A percentile compares a stretch with the other conserved stretches of the same genome.
Conservation (phyloP, 2,113 vertebrate genomes). For the Puma concolor region DNA sequence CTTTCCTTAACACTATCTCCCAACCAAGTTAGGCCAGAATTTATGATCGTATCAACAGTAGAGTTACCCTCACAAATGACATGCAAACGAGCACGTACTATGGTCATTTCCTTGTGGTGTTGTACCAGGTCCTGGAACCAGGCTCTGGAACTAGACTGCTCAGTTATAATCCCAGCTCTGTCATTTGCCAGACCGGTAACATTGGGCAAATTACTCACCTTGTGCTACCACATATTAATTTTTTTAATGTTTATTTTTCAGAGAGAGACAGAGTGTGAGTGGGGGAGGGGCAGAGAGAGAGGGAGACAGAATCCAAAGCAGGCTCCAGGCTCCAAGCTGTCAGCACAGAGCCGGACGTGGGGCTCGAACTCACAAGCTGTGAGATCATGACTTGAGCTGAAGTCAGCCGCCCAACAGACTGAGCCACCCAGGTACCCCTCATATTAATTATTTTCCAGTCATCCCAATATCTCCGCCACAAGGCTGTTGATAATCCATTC, state of each 20-base stretch:
- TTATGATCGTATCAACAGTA: not conserved
- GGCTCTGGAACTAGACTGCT: not conserved
- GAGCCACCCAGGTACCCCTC: too few relatives aligned
- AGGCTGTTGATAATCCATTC: not conserved
- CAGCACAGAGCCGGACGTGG: too few relatives aligned
- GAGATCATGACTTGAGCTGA: too few relatives aligned
- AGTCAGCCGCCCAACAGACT: too few relatives aligned
- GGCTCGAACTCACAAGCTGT: too few relatives aligned
- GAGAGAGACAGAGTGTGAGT: too few relatives aligned
- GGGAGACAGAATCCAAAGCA: too few relatives aligned
- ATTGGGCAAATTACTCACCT: not conserved
- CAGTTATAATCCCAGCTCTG: not conserved
- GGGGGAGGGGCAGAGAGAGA: too few relatives aligned
- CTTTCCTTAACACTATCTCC: not conserved
- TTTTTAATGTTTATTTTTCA: not conserved
- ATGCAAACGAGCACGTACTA: not conserved
- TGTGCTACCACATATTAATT: not conserved
- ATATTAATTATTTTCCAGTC: not conserved
- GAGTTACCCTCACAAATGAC: not conserved
- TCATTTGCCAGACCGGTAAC: not conserved
- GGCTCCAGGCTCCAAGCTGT: too few relatives aligned
- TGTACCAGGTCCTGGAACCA: fast-evolving
- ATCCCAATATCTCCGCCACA: not conserved
- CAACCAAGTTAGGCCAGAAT: not conserved
- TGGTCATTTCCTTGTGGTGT: not conserved